A percentile compares a stretch with the other conserved stretches of the same genome.
These are phyloP conservation scores for Hololepta plana DNA, from an alignment of 2,888 invertebrate species.

Conservation along the genomic window DNA sequence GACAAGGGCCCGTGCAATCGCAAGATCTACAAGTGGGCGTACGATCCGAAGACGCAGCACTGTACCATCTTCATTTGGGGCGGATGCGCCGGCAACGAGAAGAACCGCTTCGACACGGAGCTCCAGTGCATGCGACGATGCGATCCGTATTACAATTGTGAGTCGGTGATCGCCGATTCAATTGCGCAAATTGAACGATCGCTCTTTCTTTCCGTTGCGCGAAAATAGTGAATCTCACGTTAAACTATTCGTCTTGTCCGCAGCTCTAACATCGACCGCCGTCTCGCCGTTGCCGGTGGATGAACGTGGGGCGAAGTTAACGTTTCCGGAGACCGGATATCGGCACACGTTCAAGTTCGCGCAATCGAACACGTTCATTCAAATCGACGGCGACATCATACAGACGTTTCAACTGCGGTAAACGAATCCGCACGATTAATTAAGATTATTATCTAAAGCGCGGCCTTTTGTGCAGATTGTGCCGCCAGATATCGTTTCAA, in stretches of 20 bases:
- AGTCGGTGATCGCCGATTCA: too few species aligned
- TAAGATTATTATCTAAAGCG: background rate
- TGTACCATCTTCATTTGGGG: constrained; percentile 49
- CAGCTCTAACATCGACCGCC: too few species aligned
- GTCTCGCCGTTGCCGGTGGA: constrained; percentile 57
- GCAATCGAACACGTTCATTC: constrained; percentile 77
- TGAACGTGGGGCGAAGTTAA: constrained; percentile 58
- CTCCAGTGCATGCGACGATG: constrained; percentile 45
- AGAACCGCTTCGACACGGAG: constrained; percentile 49
- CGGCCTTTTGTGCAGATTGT: constrained; percentile 39
- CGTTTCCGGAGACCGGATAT: constrained; percentile 71
- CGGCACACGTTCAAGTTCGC: constrained; percentile 84
- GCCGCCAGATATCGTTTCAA: constrained; percentile 75
- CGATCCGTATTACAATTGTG: too few species aligned
- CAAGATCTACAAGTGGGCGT: constrained; percentile 49
- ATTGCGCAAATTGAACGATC: too few species aligned
- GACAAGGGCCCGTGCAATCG: constrained; percentile 41
- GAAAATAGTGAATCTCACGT: too few species aligned
- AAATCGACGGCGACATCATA: constrained; percentile 77
- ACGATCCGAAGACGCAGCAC: constrained; percentile 34
- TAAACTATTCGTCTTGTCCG: too few species aligned
- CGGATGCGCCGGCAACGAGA: constrained; percentile 47
- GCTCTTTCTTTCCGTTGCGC: too few species aligned
- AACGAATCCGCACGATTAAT: background rate
- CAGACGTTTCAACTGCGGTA: constrained; percentile 79